Evolutionary conservation across 2,113 vertebrate genomes (phyloP), one percentile per base, ranked within the genome.

Genomic region (Cyanoliseus patagonus): DNA sequence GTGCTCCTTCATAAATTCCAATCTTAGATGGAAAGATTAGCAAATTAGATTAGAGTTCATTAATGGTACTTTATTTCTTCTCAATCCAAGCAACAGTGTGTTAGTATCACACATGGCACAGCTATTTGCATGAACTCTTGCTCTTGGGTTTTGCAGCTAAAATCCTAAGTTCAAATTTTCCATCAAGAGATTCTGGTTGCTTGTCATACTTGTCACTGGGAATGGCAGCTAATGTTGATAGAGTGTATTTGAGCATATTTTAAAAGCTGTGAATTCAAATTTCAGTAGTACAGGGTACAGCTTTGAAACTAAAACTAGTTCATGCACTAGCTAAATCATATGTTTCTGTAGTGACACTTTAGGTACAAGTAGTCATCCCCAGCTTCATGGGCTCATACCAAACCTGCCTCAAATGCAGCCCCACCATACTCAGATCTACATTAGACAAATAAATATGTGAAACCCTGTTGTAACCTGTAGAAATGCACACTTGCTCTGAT

Each of bases 301-400:
- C 49, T 78, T 53, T 91, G 63, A 86, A 96, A 53, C 2, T 25
- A 63, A 55, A 74, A 42, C 6, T 35, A 66, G 16, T 44, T 84
- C 25, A 30, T 41, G 28, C 22, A 28, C 20, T n/a, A 17, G 30
- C 16, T 70, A 84, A 59, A 46, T 37, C 6, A 2, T 33, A 17
- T 7, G 6, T 42, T 70, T n/a, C 31, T 1, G 0, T 11, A 67
- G 24, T 33, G 33, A 13, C 27, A 39, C 25, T n/a, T 52, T 12
- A 62, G 49, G 24, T 11, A 7, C 13, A 76, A 15, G 10, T 3
- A 49, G 37, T 28, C 10, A 5, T 39, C 7, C 31, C 4, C 24
- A 67, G 41, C 9, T 74, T 44, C 28, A 28, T 57, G 83, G 68
- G 31, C 10, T 76, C 3, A 2, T 18, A 64, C 13, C 9, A 30